Evolutionary conservation across 2,113 vertebrate species (phyloP).

Genomic region (Lucifuga dentata): DNA sequence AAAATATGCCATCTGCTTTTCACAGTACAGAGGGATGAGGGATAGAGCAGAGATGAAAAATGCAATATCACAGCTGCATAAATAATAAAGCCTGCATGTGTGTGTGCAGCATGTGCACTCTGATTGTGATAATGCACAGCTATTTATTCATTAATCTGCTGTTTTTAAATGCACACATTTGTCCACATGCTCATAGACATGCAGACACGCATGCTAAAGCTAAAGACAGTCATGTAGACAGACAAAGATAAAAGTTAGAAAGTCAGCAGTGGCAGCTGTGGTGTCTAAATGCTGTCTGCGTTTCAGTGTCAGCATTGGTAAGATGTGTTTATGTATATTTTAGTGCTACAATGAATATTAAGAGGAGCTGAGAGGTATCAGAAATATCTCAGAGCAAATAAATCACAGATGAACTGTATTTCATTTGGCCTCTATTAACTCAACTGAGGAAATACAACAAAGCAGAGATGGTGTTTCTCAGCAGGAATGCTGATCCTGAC

Average conservation of each 20-base stretch:
- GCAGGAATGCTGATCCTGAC: conserved; percentile 2
- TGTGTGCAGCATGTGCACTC: conserved; percentile 41
- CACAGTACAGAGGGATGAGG: conserved; percentile 57
- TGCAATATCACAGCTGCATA: conserved; percentile 69
- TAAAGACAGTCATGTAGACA: conserved; percentile 20
- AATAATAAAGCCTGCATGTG: conserved; percentile 58
- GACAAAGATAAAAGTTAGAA: conserved; percentile 34
- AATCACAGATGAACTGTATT: conserved; percentile 29
- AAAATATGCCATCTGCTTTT: conserved; percentile 73
- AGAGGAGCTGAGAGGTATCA: conserved; percentile 30
- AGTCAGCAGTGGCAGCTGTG: conserved; percentile 25
- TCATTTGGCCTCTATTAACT: background rate
- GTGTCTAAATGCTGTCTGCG: conserved; percentile 17
- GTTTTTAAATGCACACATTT: conserved; percentile 22
- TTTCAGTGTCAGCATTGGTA: conserved; percentile 11
- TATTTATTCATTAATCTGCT: conserved; percentile 30
- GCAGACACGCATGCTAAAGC: background rate
- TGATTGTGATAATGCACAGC: conserved; percentile 43
- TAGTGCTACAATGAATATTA: conserved; percentile 40
- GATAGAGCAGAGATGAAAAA: conserved; percentile 52
- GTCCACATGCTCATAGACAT: background rate
- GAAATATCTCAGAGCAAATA: conserved; percentile 9
- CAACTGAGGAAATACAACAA: conserved; percentile 2
- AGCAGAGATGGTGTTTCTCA: background rate
- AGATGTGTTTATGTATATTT: conserved; percentile 43